Base-by-base conservation (phyloP, 2,113 vertebrate genomes). In the Trogon melanurus region DNA sequence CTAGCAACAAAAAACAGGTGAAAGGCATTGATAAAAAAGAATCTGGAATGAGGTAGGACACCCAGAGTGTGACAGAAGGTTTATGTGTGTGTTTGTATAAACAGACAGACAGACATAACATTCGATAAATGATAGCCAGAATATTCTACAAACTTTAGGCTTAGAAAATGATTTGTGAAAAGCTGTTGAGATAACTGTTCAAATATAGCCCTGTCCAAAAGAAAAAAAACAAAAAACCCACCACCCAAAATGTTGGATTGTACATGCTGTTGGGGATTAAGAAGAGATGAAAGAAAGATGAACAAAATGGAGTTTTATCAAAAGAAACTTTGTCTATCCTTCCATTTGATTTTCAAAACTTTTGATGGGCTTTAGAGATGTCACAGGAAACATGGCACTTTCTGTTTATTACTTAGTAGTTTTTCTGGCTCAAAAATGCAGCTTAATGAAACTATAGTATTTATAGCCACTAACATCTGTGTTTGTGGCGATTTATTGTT, bases 391-490 rank as follows among this genome's bases (percentile, higher is more conserved):
- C 21, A 34, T 6, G 19, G 3, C 22, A 89, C 26, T 88, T 62
- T 60, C 74, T 92, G 9, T 70, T 93, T 89, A 58, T 73, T 71
- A 41, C 29, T 81, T 84, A 36, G 23, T 38, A 70, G 17, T 89
- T 80, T 87, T 85, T 6, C 20, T 2, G 3, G 13, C 36, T 96
- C 26, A 82, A 47, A 95, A 95, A 89, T n/a, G 3, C 25, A 65
- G 9, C 57, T 91, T 87, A 93, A 95, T 89, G 76, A 96, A 92
- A 53, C 16, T 53, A 29, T 57, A 88, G 53, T 9, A 14, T 84
- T 81, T 88, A 83, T 41, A 67, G 38, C 5, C 6, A 74, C 45
- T 32, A 41, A 87, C 27, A 71, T 85, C 13, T 79, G 79, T 86
- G 30, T 86, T 61, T 90, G 7, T 62, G 47, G 22, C 26, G 23